Percentiles rank a stretch among this genome's conserved stretches.
Conservation (phyloP, 2,113 vertebrate species). For the Microcebus tavaratra region DNA sequence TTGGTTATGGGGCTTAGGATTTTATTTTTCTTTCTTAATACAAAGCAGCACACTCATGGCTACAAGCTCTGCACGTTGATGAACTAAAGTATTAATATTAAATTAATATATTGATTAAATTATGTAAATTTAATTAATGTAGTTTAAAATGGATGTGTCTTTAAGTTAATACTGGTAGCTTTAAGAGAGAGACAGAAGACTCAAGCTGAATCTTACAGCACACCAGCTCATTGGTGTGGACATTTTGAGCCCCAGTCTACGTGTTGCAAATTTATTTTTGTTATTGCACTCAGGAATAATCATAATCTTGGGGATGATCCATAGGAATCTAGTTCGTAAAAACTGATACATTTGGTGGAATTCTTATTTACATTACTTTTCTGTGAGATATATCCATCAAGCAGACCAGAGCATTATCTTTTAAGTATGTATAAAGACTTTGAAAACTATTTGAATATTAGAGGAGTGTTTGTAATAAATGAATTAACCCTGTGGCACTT, state of each 20-base stretch:
- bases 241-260: not conserved
- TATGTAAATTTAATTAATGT: not conserved
- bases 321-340: not conserved
- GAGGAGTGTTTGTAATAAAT: not conserved
- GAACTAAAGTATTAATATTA: not conserved
- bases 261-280: not conserved
- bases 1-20: too few species aligned
- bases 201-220: not conserved
- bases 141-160: not conserved
- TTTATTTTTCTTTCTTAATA: too few species aligned
- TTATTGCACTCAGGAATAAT: not conserved
- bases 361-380: not conserved
- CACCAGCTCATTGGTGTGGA: not conserved
- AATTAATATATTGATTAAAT: not conserved
- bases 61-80: not conserved
- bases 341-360: not conserved
- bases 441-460: not conserved
- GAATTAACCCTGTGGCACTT: not conserved
- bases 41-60: not conserved
- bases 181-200: not conserved
- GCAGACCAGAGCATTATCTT: not conserved
- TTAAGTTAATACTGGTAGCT: not conserved
- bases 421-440: not conserved
- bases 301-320: not conserved
- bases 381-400: not conserved